Base-by-base conservation (phyloP, 2,113 vertebrate species). In the Dipodomys stephensi region DNA sequence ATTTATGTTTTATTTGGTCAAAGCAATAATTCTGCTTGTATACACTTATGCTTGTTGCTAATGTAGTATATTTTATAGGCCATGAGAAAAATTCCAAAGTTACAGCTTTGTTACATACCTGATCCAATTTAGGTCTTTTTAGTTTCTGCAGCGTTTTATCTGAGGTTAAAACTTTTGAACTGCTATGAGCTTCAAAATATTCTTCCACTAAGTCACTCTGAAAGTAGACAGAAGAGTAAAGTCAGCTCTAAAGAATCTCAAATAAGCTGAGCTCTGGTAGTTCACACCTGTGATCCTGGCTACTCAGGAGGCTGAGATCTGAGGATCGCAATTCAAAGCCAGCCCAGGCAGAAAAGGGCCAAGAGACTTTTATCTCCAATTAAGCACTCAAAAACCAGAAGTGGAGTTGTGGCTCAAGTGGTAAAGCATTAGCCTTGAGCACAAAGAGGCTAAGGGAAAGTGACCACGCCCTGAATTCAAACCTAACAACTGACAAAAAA, bases 111-210 rank as follows among this genome's bases (percentile, higher is more conserved):
- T 2, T 80, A 94, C 88, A 19, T 96, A 99, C 99, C 99, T 99
- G 99, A 97, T 99, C 98, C 71, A 99, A 81, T 96, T 98, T 99
- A 65, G 98, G 98, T 30, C 98, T 99, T 95, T 96, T 98, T 60
- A 99, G 92, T 89, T 99, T 99, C 97, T 99, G 98, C 5, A 99
- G 98, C 0, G 99, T 99, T 96, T 99, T 98, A 92, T 99, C 99
- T 0, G 99, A 99, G 0, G 99, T 99, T 94, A 99, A 95, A 57
- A 99, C 99, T 97, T 99, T 99, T 30, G 99, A 99, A 98, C 98
- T 99, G 97, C 99, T 99, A 27, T 99, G 99, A 93, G 99, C 99
- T 97, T 99, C 99, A 93, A 99, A 99, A 95, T 99, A 99, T 77
- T 99, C 99, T 96, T 99, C 99, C 39, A 99, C 98, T 96, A 99